A percentile compares a stretch with the other conserved stretches of the same genome.
Evolutionary conservation across 1,140 invertebrate genomes (phyloP).

Genomic region (Zaprionus nigranus): DNA sequence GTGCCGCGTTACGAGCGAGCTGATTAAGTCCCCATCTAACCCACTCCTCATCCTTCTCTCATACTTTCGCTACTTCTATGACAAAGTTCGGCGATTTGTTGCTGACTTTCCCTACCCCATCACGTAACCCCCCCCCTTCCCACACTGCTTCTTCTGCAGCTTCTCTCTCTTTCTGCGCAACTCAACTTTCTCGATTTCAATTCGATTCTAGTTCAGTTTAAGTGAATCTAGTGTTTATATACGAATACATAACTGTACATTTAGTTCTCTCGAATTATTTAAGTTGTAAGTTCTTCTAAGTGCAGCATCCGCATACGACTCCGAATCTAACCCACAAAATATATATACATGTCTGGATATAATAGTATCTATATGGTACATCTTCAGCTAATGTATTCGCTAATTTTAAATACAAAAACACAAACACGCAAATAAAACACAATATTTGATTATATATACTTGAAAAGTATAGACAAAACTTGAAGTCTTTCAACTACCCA

Average conservation of each 20-base stretch:
- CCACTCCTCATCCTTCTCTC: background rate
- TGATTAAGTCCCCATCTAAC: conserved; percentile 59
- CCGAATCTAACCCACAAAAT: conserved; percentile 11
- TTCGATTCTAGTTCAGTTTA: conserved; percentile 73
- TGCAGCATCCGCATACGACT: conserved; percentile 27
- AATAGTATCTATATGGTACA: conserved; percentile 41
- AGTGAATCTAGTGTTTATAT: conserved; percentile 81
- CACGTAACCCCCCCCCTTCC: background rate
- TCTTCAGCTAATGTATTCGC: conserved; percentile 56
- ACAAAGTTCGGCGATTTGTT: conserved; percentile 36
- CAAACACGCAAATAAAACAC: conserved; percentile 41
- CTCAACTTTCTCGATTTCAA: conserved; percentile 21
- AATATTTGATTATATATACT: conserved; percentile 45
- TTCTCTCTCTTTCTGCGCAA: background rate
- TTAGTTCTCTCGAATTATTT: conserved; percentile 73
- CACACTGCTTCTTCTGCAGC: background rate
- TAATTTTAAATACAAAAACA: conserved; percentile 57
- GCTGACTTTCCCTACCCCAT: conserved; percentile 3
- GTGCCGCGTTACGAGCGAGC: conserved; percentile 88
- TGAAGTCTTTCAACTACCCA: conserved; percentile 37
- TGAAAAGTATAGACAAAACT: conserved; percentile 53
- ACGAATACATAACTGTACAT: conserved; percentile 65
- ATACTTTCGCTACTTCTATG: conserved; percentile 12
- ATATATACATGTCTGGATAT: conserved; percentile 41
- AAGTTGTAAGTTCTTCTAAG: conserved; percentile 73